Percentiles rank a stretch among this genome's conserved stretches.
Evolutionary conservation across 2,113 vertebrate species (phyloP).

Genomic region (Verasper variegatus): DNA sequence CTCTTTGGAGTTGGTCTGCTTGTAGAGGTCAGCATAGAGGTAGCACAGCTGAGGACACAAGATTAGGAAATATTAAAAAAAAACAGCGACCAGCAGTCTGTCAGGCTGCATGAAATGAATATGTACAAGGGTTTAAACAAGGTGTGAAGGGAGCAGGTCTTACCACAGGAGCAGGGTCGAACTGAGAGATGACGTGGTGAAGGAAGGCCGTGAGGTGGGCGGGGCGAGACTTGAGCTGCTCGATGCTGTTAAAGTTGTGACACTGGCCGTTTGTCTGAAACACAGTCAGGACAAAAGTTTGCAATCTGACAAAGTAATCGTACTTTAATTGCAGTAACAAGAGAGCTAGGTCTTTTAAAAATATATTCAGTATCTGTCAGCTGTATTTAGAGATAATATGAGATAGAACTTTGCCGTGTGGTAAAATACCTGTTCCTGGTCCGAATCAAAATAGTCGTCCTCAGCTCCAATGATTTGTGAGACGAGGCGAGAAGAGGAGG

Average conservation of each 20-base stretch:
- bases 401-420: background rate
- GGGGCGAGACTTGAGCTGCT: conserved; percentile 93
- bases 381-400: background rate
- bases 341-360: background rate
- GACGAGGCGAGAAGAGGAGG: conserved; percentile 76
- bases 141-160: conserved; percentile 28
- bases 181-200: conserved; percentile 97
- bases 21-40: conserved; percentile 95
- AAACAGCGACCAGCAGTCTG: background rate
- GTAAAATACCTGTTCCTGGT: conserved; percentile 91
- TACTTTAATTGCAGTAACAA: background rate
- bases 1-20: conserved; percentile 98
- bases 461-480: conserved; percentile 95
- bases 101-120: background rate
- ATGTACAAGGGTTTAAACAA: background rate
- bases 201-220: conserved; percentile 96
- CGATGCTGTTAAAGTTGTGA: conserved; percentile 96
- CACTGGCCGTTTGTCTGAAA: conserved; percentile 93
- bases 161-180: conserved; percentile 95
- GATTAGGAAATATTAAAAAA: background rate
- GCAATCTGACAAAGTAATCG: background rate
- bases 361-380: background rate
- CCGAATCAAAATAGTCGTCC: conserved; percentile 94
- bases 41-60: conserved; percentile 89
- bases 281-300: conserved; percentile 21